A percentile compares a stretch with the other conserved stretches of the same genome.
phyloP scores from a whole-genome alignment of 1,140 invertebrate genomes.

The Cepaea nemoralis region DNA sequence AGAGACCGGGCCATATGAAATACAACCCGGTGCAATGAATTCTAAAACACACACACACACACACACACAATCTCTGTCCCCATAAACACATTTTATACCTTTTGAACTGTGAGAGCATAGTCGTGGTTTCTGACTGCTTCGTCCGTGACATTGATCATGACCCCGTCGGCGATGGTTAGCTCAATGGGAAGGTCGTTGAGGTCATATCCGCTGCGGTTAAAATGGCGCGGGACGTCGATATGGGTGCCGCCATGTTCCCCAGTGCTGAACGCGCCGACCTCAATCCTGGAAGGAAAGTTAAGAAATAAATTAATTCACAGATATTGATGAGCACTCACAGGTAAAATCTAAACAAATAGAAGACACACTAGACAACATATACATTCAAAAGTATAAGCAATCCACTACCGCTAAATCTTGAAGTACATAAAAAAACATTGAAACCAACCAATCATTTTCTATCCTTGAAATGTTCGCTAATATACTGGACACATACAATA shows the following conservation, averaged over 20 bases:
- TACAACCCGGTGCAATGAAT: neutral
- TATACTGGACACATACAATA: no score
- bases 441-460: no score
- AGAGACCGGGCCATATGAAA: no score
- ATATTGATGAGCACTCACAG: no score
- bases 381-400: no score
- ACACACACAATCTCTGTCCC: neutral
- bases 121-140: neutral
- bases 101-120: neutral
- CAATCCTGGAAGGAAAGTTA: slow-evolving; percentile 16
- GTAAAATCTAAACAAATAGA: no score
- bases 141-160: neutral
- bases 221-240: slow-evolving; percentile 28
- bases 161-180: neutral
- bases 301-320: no score
- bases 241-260: slow-evolving; percentile 36
- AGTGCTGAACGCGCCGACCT: slow-evolving; percentile 19
- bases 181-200: slow-evolving; percentile 18
- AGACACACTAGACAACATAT: no score
- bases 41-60: neutral
- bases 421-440: no score
- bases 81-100: neutral
- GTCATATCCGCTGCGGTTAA: neutral
- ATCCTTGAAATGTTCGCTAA: no score
- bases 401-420: no score